Conservation (phyloP, 2,888 invertebrate species). For the Leptinotarsa haldemani region DNA sequence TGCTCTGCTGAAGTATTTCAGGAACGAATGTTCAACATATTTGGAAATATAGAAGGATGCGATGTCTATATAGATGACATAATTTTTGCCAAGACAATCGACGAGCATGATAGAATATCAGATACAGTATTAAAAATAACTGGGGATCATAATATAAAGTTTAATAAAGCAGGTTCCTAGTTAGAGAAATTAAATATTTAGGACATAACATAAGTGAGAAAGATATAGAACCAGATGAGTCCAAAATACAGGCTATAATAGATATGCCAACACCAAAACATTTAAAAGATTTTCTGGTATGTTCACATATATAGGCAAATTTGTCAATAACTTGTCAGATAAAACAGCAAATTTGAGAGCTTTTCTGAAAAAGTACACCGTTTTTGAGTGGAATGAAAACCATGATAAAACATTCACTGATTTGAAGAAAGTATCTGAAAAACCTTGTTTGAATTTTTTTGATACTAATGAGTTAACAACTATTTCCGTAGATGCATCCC, state of each 20-base stretch:
- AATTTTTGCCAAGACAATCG: constrained; percentile 28
- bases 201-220: not conserved
- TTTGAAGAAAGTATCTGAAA: constrained; percentile 52
- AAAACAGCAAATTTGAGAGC: constrained; percentile 45
- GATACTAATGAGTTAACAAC: no score
- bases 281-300: constrained; percentile 44
- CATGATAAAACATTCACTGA: constrained; percentile 51
- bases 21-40: constrained; percentile 35
- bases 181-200: constrained; percentile 18
- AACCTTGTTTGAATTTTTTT: constrained; percentile 55
- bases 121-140: not conserved
- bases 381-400: constrained; percentile 46
- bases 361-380: constrained; percentile 42
- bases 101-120: not conserved
- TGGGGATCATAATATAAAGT: not conserved
- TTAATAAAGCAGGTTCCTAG: not conserved
- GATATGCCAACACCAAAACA: constrained; percentile 14
- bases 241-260: constrained; percentile 16
- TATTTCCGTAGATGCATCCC: no score
- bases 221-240: constrained; percentile 12
- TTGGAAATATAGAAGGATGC: constrained; percentile 39
- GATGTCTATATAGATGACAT: constrained; percentile 42
- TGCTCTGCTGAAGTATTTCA: constrained; percentile 40
- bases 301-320: constrained; percentile 50
- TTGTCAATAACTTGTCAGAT: constrained; percentile 47